Evolutionary conservation across 2,797 vertebrate genomes (phyloP).

Genomic region (Cyprinodon diabolis): DNA sequence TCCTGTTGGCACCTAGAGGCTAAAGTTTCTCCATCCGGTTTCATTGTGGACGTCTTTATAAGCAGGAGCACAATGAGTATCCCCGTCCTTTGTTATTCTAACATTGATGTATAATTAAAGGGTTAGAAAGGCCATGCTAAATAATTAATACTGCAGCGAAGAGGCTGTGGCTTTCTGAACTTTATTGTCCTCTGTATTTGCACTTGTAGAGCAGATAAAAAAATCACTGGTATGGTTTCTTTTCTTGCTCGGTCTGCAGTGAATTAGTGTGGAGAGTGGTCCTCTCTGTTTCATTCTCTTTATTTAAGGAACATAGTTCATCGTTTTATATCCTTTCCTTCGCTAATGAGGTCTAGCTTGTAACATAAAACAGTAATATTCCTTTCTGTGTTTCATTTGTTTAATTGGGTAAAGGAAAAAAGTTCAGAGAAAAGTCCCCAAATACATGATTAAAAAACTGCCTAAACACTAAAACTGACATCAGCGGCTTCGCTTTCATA

Average conservation of each 20-base stretch:
- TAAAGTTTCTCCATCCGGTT: conserved; percentile 61
- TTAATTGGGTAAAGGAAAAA: no score
- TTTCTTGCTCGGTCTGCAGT: conserved; percentile 36
- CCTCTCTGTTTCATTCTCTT: conserved; percentile 23
- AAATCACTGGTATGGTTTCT: conserved; percentile 53
- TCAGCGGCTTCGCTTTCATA: not conserved
- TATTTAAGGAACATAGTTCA: not conserved
- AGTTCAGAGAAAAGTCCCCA: not conserved
- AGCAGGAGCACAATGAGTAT: conserved; percentile 44
- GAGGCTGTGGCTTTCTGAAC: conserved; percentile 68
- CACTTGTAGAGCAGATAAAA: conserved; percentile 56
- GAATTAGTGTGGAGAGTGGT: conserved; percentile 43
- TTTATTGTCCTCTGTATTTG: conserved; percentile 45
- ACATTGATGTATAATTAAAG: conserved; percentile 85
- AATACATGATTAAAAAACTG: not conserved
- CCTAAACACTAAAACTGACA: not conserved
- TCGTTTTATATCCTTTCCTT: not conserved
- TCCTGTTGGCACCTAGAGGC: conserved; percentile 47
- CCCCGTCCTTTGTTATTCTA: conserved; percentile 71
- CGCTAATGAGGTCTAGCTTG: not conserved
- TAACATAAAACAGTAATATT: no score
- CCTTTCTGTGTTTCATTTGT: no score
- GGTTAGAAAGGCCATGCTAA: conserved; percentile 72
- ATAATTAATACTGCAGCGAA: conserved; percentile 80
- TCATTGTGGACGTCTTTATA: conserved; percentile 59